phyloP scores from a whole-genome alignment of 2,888 invertebrate genomes.

The Drosophila anomelani region DNA sequence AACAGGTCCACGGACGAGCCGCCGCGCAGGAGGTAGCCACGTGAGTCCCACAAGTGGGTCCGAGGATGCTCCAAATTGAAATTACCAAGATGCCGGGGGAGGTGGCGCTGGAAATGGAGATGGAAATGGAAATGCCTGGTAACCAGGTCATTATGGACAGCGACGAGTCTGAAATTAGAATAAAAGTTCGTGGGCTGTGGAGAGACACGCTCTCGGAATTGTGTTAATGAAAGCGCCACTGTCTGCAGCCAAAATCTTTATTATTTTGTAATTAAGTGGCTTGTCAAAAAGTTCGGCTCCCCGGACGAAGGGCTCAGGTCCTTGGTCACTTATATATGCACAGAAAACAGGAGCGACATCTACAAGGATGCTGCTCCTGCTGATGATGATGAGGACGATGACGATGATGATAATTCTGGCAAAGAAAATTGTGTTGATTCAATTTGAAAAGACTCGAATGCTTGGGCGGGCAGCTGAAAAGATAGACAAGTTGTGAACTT shows the following conservation, averaged over 20 bases:
- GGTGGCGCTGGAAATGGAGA: slow-evolving; percentile 17
- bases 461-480: slow-evolving; percentile 52
- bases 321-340: slow-evolving; percentile 67
- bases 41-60: slow-evolving; percentile 50
- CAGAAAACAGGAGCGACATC: slow-evolving; percentile 37
- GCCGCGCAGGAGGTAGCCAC: slow-evolving; percentile 19
- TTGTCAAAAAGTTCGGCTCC: slow-evolving; percentile 47
- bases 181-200: slow-evolving; percentile 48
- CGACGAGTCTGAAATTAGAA: slow-evolving; percentile 63
- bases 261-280: slow-evolving; percentile 81
- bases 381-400: slow-evolving; percentile 9
- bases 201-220: slow-evolving; percentile 54
- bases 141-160: slow-evolving; percentile 73
- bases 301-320: slow-evolving; percentile 23
- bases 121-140: slow-evolving; percentile 47
- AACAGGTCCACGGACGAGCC: slow-evolving; percentile 50
- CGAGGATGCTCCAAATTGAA: slow-evolving; percentile 67
- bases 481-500: slow-evolving; percentile 51
- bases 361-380: background rate
- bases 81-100: slow-evolving; percentile 57
- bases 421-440: slow-evolving; percentile 77
- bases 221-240: slow-evolving; percentile 66
- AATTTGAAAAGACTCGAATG: slow-evolving; percentile 71
- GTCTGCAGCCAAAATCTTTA: slow-evolving; percentile 74
- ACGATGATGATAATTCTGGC: slow-evolving; percentile 48